Percentiles rank a stretch among this genome's conserved stretches.
These are phyloP conservation scores for Herpetotheres cachinnans DNA, from an alignment of 2,113 vertebrate genomes.

Conservation along the genomic window DNA sequence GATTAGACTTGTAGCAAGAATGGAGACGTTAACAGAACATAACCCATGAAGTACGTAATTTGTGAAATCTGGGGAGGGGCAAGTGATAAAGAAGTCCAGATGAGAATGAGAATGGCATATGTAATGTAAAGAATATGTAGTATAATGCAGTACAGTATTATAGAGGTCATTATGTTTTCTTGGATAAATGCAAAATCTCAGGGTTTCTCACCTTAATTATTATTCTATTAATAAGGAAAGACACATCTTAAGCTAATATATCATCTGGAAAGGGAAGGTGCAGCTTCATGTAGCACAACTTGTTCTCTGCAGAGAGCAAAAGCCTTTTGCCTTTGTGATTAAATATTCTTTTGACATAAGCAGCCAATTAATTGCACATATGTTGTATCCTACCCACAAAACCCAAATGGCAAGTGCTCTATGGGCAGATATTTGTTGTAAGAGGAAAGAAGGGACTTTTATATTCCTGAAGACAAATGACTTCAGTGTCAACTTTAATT, in stretches of 20 bases:
- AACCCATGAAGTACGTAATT: not conserved
- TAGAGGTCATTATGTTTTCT: not conserved
- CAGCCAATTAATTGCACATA: constrained; percentile 36
- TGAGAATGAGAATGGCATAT: not conserved
- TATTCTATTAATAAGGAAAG: constrained; percentile 17
- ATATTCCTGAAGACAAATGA: constrained; percentile 29
- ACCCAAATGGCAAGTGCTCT: constrained; percentile 11
- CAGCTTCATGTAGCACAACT: not conserved
- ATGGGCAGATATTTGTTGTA: not conserved
- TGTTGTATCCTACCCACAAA: constrained; percentile 12
- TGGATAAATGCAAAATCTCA: not conserved
- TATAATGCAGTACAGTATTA: not conserved
- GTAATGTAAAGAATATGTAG: not conserved
- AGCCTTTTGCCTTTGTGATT: constrained; percentile 38
- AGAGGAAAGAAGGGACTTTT: constrained; percentile 5
- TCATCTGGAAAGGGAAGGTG: not conserved
- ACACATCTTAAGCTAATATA: not conserved
- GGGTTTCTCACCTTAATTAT: constrained; percentile 26
- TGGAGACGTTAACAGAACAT: not conserved
- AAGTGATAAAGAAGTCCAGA: not conserved
- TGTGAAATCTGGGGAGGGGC: not conserved
- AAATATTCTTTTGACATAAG: constrained; percentile 51
- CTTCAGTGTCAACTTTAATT: constrained; percentile 5
- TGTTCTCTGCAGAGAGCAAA: constrained; percentile 46
- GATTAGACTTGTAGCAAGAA: not conserved